phyloP scores from a whole-genome alignment of 2,113 vertebrate genomes.

The Ptyas mucosa region DNA sequence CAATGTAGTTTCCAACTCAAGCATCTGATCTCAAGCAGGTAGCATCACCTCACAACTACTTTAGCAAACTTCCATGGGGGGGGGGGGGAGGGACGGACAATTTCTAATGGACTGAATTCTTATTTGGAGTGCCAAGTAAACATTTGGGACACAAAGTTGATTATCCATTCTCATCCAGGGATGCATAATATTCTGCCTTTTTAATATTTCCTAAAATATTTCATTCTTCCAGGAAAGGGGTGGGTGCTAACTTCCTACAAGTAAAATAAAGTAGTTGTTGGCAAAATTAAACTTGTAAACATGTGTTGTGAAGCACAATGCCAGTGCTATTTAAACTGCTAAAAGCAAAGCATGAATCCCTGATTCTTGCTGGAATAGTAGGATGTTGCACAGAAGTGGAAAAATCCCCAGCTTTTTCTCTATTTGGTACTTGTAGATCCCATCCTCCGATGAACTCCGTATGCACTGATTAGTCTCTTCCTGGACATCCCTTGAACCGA shows the following conservation, averaged over 20 bases:
- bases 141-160: background rate
- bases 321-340: background rate
- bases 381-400: background rate
- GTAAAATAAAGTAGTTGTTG: background rate
- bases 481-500: background rate
- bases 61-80: background rate
- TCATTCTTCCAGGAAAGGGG: too few species aligned
- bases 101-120: background rate
- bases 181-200: too few species aligned
- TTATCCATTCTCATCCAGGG: too few species aligned
- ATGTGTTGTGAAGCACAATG: background rate
- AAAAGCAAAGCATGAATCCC: background rate
- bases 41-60: background rate
- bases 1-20: background rate
- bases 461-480: slow-evolving; percentile 13
- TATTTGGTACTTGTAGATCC: background rate
- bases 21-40: background rate
- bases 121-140: background rate
- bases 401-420: background rate
- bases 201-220: too few species aligned
- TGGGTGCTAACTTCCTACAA: too few species aligned
- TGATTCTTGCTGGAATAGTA: background rate
- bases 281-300: background rate
- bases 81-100: background rate
- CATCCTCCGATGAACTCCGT: background rate